phyloP scores from a whole-genome alignment of 2,113 vertebrate species.

The Numida meleagris region DNA sequence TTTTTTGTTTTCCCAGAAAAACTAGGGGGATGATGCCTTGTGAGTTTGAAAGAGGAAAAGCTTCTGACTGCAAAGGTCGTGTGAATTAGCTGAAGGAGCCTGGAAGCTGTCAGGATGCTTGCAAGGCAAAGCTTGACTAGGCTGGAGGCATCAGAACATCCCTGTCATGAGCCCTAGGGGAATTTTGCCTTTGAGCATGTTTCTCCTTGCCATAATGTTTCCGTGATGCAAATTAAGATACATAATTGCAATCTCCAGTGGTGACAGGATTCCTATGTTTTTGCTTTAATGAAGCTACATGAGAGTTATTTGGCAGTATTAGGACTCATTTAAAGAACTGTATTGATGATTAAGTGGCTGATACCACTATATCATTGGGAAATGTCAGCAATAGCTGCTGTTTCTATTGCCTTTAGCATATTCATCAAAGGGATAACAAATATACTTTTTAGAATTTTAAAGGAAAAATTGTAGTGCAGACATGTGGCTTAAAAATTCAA shows the following conservation, averaged over 20 bases:
- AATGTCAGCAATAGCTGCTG: slow-evolving; percentile 25
- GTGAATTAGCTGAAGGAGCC: not conserved
- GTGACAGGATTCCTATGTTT: not conserved
- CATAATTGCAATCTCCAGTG: not conserved
- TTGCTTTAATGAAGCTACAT: slow-evolving; percentile 37
- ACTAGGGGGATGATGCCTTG: not conserved
- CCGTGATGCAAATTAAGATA: not conserved
- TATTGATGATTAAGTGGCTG: slow-evolving; percentile 50
- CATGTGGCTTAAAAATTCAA: slow-evolving; percentile 52
- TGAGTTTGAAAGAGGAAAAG: not conserved
- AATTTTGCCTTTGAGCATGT: slow-evolving; percentile 1
- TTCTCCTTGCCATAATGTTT: not conserved
- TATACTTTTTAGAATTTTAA: slow-evolving; percentile 56
- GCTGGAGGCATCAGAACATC: not conserved
- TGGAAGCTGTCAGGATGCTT: not conserved
- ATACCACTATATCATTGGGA: slow-evolving; percentile 1
- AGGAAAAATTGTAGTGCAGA: slow-evolving; percentile 10
- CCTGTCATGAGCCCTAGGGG: not conserved
- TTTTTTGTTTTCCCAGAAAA: not conserved
- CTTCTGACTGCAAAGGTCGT: not conserved
- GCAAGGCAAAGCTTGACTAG: not conserved
- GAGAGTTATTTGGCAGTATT: slow-evolving; percentile 29
- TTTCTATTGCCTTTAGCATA: slow-evolving; percentile 27
- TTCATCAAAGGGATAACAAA: slow-evolving; percentile 61
- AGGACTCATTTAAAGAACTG: slow-evolving; percentile 14